A percentile compares a stretch with the other conserved stretches of the same genome.
These are phyloP conservation scores for Drosophila nigricruria DNA, from an alignment of 2,888 invertebrate species.

Conservation along the genomic window DNA sequence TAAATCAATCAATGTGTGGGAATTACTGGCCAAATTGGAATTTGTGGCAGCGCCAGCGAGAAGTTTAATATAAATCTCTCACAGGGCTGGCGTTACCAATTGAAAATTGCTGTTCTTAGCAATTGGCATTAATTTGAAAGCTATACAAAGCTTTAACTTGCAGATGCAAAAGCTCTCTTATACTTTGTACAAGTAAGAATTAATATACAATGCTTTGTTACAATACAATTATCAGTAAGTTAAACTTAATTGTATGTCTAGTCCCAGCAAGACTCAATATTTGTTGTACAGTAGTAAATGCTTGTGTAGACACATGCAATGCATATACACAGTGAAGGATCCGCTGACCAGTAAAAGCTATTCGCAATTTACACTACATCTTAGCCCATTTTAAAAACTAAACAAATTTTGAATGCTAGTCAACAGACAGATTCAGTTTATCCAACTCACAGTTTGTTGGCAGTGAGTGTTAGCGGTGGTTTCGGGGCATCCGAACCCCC, in stretches of 20 bases:
- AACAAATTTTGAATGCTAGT: conserved; percentile 70
- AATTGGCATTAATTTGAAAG: conserved; percentile 45
- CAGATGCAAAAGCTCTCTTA: conserved; percentile 47
- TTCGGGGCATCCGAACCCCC: conserved; percentile 60
- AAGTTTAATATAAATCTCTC: conserved; percentile 85
- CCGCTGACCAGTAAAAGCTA: conserved; percentile 42
- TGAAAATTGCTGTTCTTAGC: conserved; percentile 46
- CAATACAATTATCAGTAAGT: conserved; percentile 64
- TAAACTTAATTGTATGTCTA: conserved; percentile 71
- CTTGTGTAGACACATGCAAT: conserved; percentile 34
- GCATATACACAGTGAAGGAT: conserved; percentile 44
- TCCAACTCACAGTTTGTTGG: conserved; percentile 59
- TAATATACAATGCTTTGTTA: conserved; percentile 37
- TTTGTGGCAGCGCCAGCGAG: conserved; percentile 61
- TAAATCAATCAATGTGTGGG: conserved; percentile 24
- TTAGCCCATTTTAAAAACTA: conserved; percentile 63
- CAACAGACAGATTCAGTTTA: conserved; percentile 33
- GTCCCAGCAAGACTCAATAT: conserved; percentile 36
- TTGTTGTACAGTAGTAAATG: conserved; percentile 68
- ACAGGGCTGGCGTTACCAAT: conserved; percentile 42
- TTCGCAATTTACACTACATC: conserved; percentile 59
- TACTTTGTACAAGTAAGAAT: conserved; percentile 42
- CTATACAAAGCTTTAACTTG: conserved; percentile 51
- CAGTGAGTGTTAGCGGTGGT: conserved; percentile 52
- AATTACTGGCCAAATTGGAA: conserved; percentile 45